phyloP scores from a whole-genome alignment of 2,888 invertebrate species.

The Conistra vaccinii region DNA sequence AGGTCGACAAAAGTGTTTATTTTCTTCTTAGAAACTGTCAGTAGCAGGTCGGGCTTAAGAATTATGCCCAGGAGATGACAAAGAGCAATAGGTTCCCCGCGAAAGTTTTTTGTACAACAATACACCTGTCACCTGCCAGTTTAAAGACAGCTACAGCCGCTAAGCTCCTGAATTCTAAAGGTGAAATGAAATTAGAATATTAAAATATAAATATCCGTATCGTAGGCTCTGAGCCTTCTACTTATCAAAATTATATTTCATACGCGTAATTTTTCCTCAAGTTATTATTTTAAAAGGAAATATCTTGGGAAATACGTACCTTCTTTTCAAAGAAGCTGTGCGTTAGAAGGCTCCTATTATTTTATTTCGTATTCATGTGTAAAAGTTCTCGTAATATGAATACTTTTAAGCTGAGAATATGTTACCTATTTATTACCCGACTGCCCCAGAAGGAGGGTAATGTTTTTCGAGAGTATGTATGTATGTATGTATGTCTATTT shows the following conservation, averaged over 20 bases:
- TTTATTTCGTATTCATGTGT: constrained; percentile 37
- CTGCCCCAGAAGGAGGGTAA: too few relatives aligned
- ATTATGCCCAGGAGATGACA: constrained; percentile 32
- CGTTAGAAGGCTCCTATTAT: constrained; percentile 29
- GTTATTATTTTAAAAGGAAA: constrained; percentile 34
- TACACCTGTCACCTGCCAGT: constrained; percentile 28
- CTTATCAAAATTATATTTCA: constrained; percentile 28
- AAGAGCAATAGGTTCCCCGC: constrained; percentile 33
- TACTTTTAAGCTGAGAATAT: constrained; percentile 21
- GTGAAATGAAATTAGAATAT: constrained; percentile 39
- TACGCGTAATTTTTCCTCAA: constrained; percentile 36
- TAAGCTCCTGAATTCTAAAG: constrained; percentile 34
- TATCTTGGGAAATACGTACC: constrained; percentile 22
- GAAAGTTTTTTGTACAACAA: constrained; percentile 32
- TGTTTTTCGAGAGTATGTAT: too few relatives aligned
- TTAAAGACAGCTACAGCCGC: constrained; percentile 17
- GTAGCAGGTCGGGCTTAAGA: constrained; percentile 28
- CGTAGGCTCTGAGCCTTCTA: constrained; percentile 15
- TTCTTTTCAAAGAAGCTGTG: constrained; percentile 20
- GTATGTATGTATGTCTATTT: too few relatives aligned
- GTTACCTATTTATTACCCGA: neutral
- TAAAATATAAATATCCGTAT: constrained; percentile 36
- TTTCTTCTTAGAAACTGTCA: constrained; percentile 44
- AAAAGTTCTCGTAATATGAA: constrained; percentile 19
- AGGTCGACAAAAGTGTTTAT: constrained; percentile 19